Evolutionary conservation across 2,113 vertebrate species (phyloP).

Genomic region (Promerops cafer): DNA sequence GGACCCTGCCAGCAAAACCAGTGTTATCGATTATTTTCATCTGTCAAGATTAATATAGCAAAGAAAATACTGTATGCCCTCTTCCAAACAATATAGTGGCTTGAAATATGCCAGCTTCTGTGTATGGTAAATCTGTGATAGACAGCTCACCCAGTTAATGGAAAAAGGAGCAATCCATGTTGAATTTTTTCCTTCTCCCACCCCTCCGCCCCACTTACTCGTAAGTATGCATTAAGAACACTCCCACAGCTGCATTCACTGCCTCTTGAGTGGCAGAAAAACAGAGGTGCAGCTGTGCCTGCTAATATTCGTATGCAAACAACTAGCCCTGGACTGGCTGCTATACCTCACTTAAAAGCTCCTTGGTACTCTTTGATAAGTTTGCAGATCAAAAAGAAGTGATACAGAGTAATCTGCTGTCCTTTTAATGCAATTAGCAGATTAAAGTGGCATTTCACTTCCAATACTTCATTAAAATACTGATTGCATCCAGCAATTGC

Average conservation of each 20-base stretch:
- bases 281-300: background rate
- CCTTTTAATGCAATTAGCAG: conserved; percentile 52
- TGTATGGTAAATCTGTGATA: background rate
- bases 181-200: background rate
- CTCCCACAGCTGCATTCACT: conserved; percentile 3
- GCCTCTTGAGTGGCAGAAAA: background rate
- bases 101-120: background rate
- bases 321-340: background rate
- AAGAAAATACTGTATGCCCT: background rate
- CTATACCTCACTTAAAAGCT: conserved; percentile 20
- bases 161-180: background rate
- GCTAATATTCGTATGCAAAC: conserved; percentile 39
- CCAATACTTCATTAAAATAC: conserved; percentile 16
- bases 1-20: background rate
- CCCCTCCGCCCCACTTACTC: background rate
- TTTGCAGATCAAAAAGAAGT: conserved; percentile 6
- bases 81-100: background rate
- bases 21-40: background rate
- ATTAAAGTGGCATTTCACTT: conserved; percentile 44
- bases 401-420: background rate
- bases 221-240: background rate
- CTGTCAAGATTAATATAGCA: background rate
- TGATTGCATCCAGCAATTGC: background rate
- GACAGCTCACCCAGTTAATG: background rate
- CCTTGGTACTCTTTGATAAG: conserved; percentile 7